phyloP scores from a whole-genome alignment of 2,113 vertebrate genomes.

The Gambusia affinis region DNA sequence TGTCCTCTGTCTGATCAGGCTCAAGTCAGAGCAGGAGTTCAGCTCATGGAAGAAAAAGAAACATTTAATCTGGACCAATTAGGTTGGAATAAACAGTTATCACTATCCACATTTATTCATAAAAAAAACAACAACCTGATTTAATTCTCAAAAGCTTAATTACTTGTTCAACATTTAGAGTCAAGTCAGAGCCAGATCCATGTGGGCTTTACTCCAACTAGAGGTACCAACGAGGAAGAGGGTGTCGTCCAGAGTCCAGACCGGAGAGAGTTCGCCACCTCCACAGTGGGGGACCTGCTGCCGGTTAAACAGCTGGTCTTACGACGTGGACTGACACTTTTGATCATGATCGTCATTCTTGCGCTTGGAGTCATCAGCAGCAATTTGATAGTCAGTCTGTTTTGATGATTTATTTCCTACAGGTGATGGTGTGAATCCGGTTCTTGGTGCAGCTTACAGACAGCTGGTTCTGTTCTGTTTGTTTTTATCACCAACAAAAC shows the following conservation, averaged over 20 bases:
- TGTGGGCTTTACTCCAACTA: neutral
- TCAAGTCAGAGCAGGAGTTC: slow-evolving; percentile 61
- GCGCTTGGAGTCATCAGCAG: slow-evolving; percentile 50
- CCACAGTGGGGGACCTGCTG: slow-evolving; percentile 62
- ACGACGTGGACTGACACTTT: slow-evolving; percentile 61
- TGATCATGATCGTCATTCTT: slow-evolving; percentile 71
- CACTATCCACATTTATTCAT: neutral
- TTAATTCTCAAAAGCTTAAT: too few species aligned
- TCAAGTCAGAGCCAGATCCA: neutral
- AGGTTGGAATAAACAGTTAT: neutral
- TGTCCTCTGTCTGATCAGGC: slow-evolving; percentile 51
- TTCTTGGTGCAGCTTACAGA: neutral
- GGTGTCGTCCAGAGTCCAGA: slow-evolving; percentile 14
- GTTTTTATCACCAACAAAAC: too few species aligned
- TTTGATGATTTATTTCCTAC: neutral
- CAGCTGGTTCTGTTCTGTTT: neutral
- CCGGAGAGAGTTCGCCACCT: slow-evolving; percentile 11
- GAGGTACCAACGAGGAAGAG: slow-evolving; percentile 12
- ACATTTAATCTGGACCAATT: slow-evolving; percentile 6
- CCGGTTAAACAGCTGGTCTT: slow-evolving; percentile 70
- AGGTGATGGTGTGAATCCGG: neutral
- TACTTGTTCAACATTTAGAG: too few species aligned
- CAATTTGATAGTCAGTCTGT: too few species aligned
- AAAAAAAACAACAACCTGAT: too few species aligned
- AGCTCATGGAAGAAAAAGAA: slow-evolving; percentile 36